A percentile compares a stretch with the other conserved stretches of the same genome.
These are phyloP conservation scores for Kuschelorhynchus macadamiae DNA, from an alignment of 2,888 invertebrate genomes.

Conservation along the genomic window DNA sequence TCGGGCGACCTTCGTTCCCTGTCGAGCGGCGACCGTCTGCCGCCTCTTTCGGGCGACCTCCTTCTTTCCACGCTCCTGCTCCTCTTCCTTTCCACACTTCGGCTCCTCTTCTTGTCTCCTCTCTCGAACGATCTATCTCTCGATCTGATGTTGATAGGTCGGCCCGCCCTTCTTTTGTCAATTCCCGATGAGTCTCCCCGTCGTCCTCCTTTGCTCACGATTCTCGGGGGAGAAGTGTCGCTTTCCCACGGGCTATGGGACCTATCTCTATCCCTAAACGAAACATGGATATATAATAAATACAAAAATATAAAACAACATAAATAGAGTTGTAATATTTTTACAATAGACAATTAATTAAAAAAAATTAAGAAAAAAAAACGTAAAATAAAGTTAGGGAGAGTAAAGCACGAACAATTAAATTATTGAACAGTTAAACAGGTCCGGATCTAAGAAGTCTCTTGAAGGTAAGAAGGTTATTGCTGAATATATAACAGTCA, in stretches of 20 bases:
- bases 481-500: too few relatives aligned
- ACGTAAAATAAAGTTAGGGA: too few relatives aligned
- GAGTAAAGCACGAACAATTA: too few relatives aligned
- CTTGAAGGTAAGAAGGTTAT: too few relatives aligned
- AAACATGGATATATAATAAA: neutral
- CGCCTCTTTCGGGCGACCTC: slow-evolving; percentile 6
- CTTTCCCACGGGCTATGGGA: slow-evolving; percentile 68
- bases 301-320: too few relatives aligned
- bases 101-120: slow-evolving; percentile 10
- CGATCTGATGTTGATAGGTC: neutral
- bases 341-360: too few relatives aligned
- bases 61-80: neutral
- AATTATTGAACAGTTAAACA: too few relatives aligned
- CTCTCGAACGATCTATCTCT: slow-evolving; percentile 8
- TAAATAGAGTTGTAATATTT: too few relatives aligned
- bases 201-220: slow-evolving; percentile 19
- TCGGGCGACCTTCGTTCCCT: slow-evolving; percentile 4
- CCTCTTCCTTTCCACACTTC: slow-evolving; percentile 26
- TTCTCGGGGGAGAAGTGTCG: slow-evolving; percentile 50
- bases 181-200: slow-evolving; percentile 21
- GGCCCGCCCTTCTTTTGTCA: slow-evolving; percentile 11
- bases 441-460: too few relatives aligned
- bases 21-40: neutral
- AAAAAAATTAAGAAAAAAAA: too few relatives aligned
- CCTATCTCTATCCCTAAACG: slow-evolving; percentile 40